Base-by-base conservation (phyloP, 2,113 vertebrate genomes). In the Lichenostomus cassidix region DNA sequence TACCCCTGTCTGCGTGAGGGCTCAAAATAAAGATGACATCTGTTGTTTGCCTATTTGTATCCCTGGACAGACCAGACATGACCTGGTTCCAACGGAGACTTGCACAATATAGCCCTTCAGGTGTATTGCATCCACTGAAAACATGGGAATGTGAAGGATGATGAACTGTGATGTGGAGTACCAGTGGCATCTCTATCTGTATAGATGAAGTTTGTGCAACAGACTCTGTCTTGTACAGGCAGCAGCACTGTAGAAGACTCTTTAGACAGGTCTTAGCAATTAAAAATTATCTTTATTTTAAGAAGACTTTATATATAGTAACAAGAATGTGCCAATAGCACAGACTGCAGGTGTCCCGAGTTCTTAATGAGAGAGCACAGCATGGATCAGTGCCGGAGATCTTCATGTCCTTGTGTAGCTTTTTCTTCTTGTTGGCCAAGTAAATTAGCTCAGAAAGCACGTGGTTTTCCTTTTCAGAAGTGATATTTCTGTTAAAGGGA, bases 401-500 rank as follows among this genome's bases (percentile, higher is more conserved):
- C 31, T 53, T 41, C 2, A 0, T 60, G 77, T 79, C 44, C 56
- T 71, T 67, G 70, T 1, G 3, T 69, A 44, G 55, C 37, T 91
- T 94, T 91, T 91, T 37, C 41, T 88, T 59, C 59, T 19, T 73
- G 21, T 59, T 63, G 59, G n/a, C 27, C 74, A 90, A 67, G 49
- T 90, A 55, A 87, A 59, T 73, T 52, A 85, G 50, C 86, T 95
- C 67, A 88, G 50, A 59, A 52, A 80, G 47, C 29, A 69, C 0
- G 0, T 80, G 59, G 46, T 77, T 67, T 83, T 91, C 67, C 46
- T 52, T 85, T 75, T 95, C 33, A 37, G 85, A 83, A 83, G 39
- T 46, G 37, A 7, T 62, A 60, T 69, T 94, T 87, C 58, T 91
- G 27, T 90, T 88, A 59, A 80, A 93, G 35, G 24, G 42, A 74